Conservation (phyloP, 2,888 invertebrate species). For the Plagodis pulveraria region DNA sequence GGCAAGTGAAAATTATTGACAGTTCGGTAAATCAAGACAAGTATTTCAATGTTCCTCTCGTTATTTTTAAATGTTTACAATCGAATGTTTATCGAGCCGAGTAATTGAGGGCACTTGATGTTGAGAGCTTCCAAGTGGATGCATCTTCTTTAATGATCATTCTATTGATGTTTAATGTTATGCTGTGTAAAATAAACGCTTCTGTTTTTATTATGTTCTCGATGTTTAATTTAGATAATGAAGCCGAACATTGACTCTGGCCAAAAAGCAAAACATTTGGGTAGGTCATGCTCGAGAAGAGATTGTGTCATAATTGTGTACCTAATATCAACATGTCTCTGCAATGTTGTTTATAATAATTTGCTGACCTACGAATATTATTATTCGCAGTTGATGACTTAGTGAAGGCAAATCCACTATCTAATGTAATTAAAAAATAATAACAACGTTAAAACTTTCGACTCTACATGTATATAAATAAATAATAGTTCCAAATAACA, state of each 20-base stretch:
- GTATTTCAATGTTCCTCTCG: constrained; percentile 26
- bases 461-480: no score
- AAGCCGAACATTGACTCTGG: background rate
- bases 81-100: constrained; percentile 22
- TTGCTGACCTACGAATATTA: no score
- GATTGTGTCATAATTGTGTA: background rate
- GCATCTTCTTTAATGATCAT: constrained; percentile 13
- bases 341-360: background rate
- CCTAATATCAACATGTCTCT: background rate
- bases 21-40: constrained; percentile 33
- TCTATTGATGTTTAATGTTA: constrained; percentile 6
- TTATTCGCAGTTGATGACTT: no score
- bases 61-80: constrained; percentile 22
- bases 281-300: background rate
- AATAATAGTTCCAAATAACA: no score
- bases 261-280: background rate
- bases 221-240: background rate
- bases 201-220: background rate
- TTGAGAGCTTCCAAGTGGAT: constrained; percentile 22
- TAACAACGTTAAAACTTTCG: no score
- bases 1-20: constrained; percentile 32
- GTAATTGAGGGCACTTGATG: constrained; percentile 23
- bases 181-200: constrained; percentile 4
- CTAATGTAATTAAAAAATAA: no score
- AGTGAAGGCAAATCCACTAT: no score